Conservation (phyloP, 92 coral and sea anemone genomes). For the Galaxea fascicularis region DNA sequence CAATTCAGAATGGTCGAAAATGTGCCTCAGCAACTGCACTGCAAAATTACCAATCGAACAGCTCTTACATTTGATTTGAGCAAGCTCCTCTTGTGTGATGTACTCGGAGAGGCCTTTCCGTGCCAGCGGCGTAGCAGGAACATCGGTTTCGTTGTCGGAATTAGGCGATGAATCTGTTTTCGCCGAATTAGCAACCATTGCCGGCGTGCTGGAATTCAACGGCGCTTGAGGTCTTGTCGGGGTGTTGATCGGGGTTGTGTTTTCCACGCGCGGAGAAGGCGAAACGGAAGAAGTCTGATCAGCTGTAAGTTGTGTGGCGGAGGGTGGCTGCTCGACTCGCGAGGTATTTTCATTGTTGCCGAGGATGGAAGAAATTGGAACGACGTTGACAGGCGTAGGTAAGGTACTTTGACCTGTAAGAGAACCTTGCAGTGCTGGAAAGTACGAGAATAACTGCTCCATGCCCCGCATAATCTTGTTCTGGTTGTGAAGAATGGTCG, state of each 20-base stretch:
- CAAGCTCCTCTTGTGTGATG: slow-evolving; percentile 73
- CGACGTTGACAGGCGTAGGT: slow-evolving; percentile 21
- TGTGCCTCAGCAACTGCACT: slow-evolving; percentile 81
- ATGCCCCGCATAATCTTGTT: slow-evolving; percentile 91
- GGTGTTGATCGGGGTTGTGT: slow-evolving; percentile 49
- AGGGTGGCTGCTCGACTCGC: slow-evolving; percentile 72
- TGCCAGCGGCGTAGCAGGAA: neutral
- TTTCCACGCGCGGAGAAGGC: slow-evolving; percentile 81
- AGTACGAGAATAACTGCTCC: slow-evolving; percentile 76
- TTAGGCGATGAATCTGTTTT: slow-evolving; percentile 43
- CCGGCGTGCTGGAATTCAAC: slow-evolving; percentile 43
- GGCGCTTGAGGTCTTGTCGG: slow-evolving; percentile 61
- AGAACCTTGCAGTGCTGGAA: slow-evolving; percentile 73
- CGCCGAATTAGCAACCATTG: slow-evolving; percentile 4
- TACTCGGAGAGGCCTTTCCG: slow-evolving; percentile 17
- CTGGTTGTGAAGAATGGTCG: slow-evolving; percentile 91
- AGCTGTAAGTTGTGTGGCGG: slow-evolving; percentile 44
- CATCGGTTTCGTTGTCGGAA: slow-evolving; percentile 39
- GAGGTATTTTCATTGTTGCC: slow-evolving; percentile 25
- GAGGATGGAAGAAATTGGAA: slow-evolving; percentile 15
- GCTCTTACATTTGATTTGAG: slow-evolving; percentile 87
- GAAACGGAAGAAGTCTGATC: slow-evolving; percentile 57
- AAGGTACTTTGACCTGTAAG: slow-evolving; percentile 31
- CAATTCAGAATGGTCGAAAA: slow-evolving; percentile 72
- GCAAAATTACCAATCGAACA: slow-evolving; percentile 95